These are phyloP conservation scores for Aviceda subcristata DNA, from an alignment of 2,113 vertebrate species.

Conservation along the genomic window DNA sequence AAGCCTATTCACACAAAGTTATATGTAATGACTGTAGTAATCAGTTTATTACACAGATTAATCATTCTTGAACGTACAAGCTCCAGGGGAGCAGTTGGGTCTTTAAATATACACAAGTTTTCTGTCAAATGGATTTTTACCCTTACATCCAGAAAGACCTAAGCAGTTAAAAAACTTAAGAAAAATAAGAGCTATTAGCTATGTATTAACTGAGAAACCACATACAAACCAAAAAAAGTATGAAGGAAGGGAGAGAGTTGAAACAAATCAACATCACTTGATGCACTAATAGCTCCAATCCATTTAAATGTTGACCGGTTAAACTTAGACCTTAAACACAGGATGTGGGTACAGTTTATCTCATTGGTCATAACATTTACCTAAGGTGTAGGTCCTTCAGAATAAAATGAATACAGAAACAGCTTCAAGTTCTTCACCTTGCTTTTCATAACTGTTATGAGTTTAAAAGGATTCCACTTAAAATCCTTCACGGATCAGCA, in stretches of 20 bases:
- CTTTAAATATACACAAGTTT: slow-evolving; percentile 99
- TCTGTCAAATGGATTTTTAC: slow-evolving; percentile 93
- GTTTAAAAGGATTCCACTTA: slow-evolving; percentile 81
- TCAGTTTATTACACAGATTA: slow-evolving; percentile 99
- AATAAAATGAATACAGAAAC: slow-evolving; percentile 82
- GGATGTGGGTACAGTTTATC: slow-evolving; percentile 74
- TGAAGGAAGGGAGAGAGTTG: slow-evolving; percentile 69
- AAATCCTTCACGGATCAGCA: slow-evolving; percentile 54
- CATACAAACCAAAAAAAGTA: slow-evolving; percentile 86
- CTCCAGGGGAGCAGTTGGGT: slow-evolving; percentile 96
- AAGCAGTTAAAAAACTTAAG: slow-evolving; percentile 89
- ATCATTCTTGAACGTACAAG: slow-evolving; percentile 97
- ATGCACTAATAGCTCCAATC: slow-evolving; percentile 86
- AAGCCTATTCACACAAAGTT: slow-evolving; percentile 81
- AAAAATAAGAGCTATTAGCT: slow-evolving; percentile 95
- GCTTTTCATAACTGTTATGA: slow-evolving; percentile 82
- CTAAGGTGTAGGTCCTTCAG: slow-evolving; percentile 83
- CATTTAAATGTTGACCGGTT: slow-evolving; percentile 68
- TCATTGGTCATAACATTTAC: slow-evolving; percentile 76
- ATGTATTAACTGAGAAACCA: slow-evolving; percentile 93
- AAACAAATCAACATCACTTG: slow-evolving; percentile 80
- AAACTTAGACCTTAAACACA: slow-evolving; percentile 76
- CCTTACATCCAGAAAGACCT: slow-evolving; percentile 94
- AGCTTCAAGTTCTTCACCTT: slow-evolving; percentile 81
- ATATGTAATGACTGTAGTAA: slow-evolving; percentile 89